Base-by-base conservation (phyloP, 2,113 vertebrate species). In the Phalacrocorax brasilianus region DNA sequence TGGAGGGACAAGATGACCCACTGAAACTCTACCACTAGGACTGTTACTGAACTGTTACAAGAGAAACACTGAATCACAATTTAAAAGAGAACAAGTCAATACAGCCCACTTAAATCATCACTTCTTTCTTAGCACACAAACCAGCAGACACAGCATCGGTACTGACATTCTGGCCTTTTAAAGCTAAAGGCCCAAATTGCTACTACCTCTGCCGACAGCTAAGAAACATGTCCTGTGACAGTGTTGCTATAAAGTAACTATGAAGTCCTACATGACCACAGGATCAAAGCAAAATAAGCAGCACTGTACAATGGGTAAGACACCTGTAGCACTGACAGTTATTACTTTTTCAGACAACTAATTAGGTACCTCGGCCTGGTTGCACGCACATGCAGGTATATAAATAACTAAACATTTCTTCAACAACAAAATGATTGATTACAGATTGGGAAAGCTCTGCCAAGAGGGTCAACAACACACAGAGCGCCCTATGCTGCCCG, bases 401-500 rank as follows among this genome's bases (percentile, higher is more conserved):
- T 30, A 45, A 40, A 24, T 63, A 93, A 88, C n/a, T 17, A 33
- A 70, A 30, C n/a, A 18, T 74, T 74, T 79, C 79, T 65, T 77
- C 53, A 40, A 24, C 20, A 32, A 19, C 58, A 49, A 66, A 91
- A 53, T 13, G 49, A 62, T 30, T 1, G 3, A 76, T 56, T 55
- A 53, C 33, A 55, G 63, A 13, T 52, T 24, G 30, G 52, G 20
- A 8, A 62, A 77, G 42, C 42, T 77, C 47, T 67, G 42, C 40
- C 28, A 50, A 32, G 49, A 35, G 9, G 35, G 55, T 32, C 49
- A 68, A n/a, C 33, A 14, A 26, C 0, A 4, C 49, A 12, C 33
- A 50, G 27, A 67, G 58, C 0, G 1, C 21, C 27, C 40, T 67
- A 8, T 1, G 11, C 75, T 35, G 14, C 44, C 42, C 1, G 2